Evolutionary conservation across 2,888 invertebrate genomes (phyloP).

Genomic region (Platycnemis pennipes): DNA sequence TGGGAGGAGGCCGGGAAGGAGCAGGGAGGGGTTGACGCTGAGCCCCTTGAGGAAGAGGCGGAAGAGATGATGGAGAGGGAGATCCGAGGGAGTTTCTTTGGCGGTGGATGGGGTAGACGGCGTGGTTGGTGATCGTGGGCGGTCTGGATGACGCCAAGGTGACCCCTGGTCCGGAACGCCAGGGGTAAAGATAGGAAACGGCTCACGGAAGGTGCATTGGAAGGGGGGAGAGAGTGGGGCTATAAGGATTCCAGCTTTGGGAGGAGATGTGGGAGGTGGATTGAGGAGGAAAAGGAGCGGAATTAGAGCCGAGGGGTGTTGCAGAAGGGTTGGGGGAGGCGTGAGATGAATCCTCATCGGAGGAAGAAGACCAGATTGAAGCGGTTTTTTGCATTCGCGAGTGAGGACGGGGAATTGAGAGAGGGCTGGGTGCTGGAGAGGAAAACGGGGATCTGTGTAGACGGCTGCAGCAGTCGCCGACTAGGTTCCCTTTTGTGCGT

Average conservation of each 20-base stretch:
- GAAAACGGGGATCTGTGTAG: background rate
- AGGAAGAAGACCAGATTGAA: slow-evolving; percentile 35
- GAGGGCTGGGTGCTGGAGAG: background rate
- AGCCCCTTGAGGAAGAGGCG: background rate
- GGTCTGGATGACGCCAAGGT: background rate
- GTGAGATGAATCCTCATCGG: slow-evolving; percentile 44
- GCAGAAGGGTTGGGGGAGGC: background rate
- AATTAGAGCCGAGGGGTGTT: background rate
- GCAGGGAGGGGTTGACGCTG: background rate
- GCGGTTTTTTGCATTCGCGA: background rate
- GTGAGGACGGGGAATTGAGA: background rate
- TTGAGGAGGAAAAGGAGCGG: background rate
- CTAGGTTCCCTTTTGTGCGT: no score
- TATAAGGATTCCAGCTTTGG: no score
- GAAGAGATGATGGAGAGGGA: background rate
- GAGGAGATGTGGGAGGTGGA: background rate
- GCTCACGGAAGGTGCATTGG: background rate
- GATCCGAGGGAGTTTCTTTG: background rate
- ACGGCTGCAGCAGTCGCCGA: background rate
- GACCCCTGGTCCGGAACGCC: background rate
- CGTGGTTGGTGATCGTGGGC: background rate
- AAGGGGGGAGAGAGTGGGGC: background rate
- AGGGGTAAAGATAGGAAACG: slow-evolving; percentile 2
- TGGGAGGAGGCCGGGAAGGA: background rate
- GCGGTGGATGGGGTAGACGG: background rate